These are phyloP conservation scores for Telmatherina bonti DNA, from an alignment of 2,797 vertebrate species.

Conservation along the genomic window DNA sequence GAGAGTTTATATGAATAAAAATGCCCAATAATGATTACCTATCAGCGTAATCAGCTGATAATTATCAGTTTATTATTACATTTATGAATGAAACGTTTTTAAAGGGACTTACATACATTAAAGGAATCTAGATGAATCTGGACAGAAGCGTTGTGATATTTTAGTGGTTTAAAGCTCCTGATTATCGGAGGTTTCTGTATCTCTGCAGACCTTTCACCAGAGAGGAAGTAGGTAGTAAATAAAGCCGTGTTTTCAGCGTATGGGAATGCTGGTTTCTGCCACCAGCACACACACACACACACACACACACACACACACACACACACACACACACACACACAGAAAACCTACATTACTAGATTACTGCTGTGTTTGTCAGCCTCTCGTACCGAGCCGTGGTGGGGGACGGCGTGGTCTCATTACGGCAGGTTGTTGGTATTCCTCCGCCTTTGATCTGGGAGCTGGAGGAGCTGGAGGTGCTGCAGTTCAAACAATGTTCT, in stretches of 20 bases:
- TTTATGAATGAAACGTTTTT: too few species aligned
- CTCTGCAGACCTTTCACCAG: too few species aligned
- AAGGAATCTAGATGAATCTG: too few species aligned
- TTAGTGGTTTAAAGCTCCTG: too few species aligned
- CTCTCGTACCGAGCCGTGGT: constrained; percentile 60
- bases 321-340: too few species aligned
- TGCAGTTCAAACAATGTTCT: constrained; percentile 73
- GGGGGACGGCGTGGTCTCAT: constrained; percentile 67
- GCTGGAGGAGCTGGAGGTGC: constrained; percentile 71
- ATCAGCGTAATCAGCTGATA: neutral
- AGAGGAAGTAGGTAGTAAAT: too few species aligned
- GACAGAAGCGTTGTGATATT: too few species aligned
- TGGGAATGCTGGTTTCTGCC: neutral
- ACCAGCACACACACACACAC: too few species aligned
- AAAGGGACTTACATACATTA: too few species aligned
- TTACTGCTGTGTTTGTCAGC: constrained; percentile 75
- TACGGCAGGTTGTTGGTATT: constrained; percentile 80
- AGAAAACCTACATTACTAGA: too few species aligned
- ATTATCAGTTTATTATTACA: neutral
- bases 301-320: too few species aligned
- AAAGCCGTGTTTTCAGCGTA: neutral
- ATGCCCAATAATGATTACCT: neutral
- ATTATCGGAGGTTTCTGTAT: too few species aligned
- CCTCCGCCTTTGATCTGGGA: constrained; percentile 72
- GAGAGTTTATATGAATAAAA: neutral